A percentile compares a stretch with the other conserved stretches of the same genome.
phyloP scores from a whole-genome alignment of 2,113 vertebrate species.

The Corvus moneduloides region DNA sequence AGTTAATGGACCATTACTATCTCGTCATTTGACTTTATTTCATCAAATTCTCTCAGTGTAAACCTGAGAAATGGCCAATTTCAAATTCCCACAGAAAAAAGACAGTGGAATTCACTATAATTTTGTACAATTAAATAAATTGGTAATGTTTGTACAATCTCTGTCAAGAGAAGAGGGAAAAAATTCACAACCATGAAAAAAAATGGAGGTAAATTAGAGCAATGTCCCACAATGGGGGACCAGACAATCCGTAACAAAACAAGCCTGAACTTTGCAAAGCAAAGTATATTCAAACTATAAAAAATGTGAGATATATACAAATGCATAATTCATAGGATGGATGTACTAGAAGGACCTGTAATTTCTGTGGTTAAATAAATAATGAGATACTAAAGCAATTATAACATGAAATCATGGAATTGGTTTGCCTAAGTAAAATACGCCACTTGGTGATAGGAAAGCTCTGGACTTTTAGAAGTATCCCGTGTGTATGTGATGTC shows the following conservation, averaged over 20 bases:
- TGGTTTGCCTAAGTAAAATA: background rate
- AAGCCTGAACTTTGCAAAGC: background rate
- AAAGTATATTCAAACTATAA: background rate
- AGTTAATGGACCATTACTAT: background rate
- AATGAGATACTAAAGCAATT: conserved; percentile 3
- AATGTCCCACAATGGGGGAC: fast-evolving
- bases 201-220: background rate
- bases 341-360: background rate
- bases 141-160: background rate
- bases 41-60: background rate
- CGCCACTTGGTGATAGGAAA: background rate
- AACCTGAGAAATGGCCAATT: background rate
- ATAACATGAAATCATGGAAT: background rate
- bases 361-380: conserved; percentile 22
- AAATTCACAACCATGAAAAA: background rate
- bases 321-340: background rate
- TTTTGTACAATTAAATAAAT: background rate
- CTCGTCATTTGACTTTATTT: background rate
- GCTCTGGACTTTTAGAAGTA: background rate
- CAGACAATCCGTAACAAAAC: background rate
- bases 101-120: background rate
- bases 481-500: background rate
- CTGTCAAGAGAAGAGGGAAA: background rate
- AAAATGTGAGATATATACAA: background rate
- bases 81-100: background rate